These are phyloP conservation scores for Lithophane semibrunnea DNA, from an alignment of 2,888 invertebrate genomes.

Conservation along the genomic window DNA sequence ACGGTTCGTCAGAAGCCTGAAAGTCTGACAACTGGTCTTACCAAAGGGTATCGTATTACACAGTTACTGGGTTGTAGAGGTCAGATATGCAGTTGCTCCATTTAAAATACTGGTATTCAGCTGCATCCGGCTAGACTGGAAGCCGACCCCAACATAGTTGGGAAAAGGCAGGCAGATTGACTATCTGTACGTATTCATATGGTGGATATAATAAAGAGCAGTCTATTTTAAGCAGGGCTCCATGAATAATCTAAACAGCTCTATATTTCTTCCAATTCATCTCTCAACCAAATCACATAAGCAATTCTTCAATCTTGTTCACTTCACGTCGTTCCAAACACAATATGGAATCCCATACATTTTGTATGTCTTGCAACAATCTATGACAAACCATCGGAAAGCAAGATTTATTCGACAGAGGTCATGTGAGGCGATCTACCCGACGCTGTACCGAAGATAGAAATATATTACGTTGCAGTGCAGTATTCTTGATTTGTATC, in stretches of 20 bases:
- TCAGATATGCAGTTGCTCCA: no score
- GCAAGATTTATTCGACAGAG: slow-evolving; percentile 48
- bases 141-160: no score
- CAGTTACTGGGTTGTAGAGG: no score
- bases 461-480: slow-evolving; percentile 37
- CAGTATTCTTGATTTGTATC: slow-evolving; percentile 51
- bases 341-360: slow-evolving; percentile 24
- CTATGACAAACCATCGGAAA: slow-evolving; percentile 20
- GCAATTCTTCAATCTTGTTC: not conserved
- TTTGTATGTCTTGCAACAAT: slow-evolving; percentile 21
- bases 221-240: not conserved
- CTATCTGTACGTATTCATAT: no score
- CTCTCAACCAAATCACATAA: not conserved
- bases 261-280: not conserved
- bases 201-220: not conserved
- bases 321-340: not conserved
- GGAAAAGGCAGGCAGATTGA: no score
- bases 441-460: slow-evolving; percentile 28
- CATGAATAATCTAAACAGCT: not conserved
- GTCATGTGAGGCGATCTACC: slow-evolving; percentile 24
- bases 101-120: no score
- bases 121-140: no score
- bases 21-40: no score
- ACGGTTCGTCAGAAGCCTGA: no score
- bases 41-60: no score